Evolutionary conservation across 1,140 invertebrate species (phyloP).

Genomic region (Drosophila suzukii): DNA sequence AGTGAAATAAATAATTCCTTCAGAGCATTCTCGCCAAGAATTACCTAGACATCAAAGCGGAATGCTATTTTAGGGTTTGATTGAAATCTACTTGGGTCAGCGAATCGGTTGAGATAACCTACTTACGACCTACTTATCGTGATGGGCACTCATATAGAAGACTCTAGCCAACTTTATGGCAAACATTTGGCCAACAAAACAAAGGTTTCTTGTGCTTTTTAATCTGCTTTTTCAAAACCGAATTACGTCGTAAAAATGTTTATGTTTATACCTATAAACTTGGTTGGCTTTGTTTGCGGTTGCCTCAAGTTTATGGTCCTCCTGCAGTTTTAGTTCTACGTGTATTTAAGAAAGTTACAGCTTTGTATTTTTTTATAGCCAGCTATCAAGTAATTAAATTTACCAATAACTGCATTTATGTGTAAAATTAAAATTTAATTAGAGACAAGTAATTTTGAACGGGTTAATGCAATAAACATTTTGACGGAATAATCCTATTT

Average conservation of each 20-base stretch:
- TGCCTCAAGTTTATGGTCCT: background rate
- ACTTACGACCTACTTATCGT: conserved; percentile 37
- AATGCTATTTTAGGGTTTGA: conserved; percentile 30
- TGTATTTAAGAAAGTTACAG: background rate
- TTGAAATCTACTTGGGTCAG: conserved; percentile 43
- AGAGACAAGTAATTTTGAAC: no score
- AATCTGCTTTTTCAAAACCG: conserved; percentile 29
- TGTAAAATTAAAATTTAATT: no score
- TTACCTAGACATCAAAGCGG: conserved; percentile 41
- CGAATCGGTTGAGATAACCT: conserved; percentile 18
- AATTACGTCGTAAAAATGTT: conserved; percentile 37
- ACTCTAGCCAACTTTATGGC: conserved; percentile 16
- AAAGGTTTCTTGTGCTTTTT: conserved; percentile 21
- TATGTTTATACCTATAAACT: conserved; percentile 19
- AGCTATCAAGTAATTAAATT: background rate
- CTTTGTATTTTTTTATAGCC: background rate
- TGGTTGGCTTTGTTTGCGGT: conserved; percentile 7
- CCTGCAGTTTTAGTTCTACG: no score
- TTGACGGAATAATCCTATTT: no score
- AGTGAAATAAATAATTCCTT: conserved; percentile 45
- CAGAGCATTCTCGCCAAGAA: conserved; percentile 7
- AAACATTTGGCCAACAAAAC: conserved; percentile 5
- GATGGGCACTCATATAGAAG: conserved; percentile 9
- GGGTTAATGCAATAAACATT: no score
- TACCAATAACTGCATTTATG: background rate